Evolutionary conservation across 2,113 vertebrate genomes (phyloP).

Genomic region (Numida meleagris): DNA sequence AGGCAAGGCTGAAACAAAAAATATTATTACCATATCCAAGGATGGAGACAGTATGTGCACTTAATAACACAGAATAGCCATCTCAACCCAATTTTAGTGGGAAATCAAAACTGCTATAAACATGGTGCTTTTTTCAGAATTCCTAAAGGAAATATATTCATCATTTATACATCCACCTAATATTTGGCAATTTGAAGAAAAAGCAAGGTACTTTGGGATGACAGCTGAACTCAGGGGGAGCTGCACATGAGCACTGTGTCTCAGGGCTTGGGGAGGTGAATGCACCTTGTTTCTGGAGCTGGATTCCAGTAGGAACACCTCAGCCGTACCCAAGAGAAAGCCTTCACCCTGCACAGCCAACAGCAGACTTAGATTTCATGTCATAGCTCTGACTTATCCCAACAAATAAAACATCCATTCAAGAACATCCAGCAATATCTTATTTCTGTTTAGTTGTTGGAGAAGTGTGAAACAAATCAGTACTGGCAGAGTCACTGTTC

Average conservation of each 20-base stretch:
- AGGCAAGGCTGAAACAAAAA: neutral
- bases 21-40: slow-evolving; percentile 26
- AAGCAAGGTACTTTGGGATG: neutral
- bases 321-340: neutral
- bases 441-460: neutral
- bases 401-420: neutral
- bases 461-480: neutral
- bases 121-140: neutral
- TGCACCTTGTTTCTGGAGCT: neutral
- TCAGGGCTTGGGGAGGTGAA: neutral
- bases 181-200: neutral
- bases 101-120: slow-evolving; percentile 12
- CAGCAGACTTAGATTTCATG: neutral
- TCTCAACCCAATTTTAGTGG: neutral
- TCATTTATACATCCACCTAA: neutral
- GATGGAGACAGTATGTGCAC: neutral
- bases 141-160: neutral
- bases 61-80: neutral
- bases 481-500: neutral
- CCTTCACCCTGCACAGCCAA: neutral
- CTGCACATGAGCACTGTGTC: neutral
- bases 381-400: neutral
- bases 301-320: neutral
- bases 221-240: neutral
- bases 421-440: neutral